Conservation (phyloP, 2,797 vertebrate species). For the Melopsittacus undulatus region DNA sequence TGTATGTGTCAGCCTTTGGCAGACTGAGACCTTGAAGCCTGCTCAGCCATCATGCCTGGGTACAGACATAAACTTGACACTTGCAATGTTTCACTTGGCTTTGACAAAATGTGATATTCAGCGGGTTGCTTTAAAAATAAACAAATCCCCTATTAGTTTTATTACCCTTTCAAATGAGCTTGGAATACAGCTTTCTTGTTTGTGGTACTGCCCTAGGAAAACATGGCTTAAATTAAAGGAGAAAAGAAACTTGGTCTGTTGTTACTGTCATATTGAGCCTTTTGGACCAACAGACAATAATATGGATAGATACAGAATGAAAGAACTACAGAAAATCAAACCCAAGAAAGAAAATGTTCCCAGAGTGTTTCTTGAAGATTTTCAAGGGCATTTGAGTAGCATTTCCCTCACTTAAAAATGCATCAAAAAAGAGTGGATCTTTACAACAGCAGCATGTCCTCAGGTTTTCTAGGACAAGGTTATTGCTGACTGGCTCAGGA, state of each 20-base stretch:
- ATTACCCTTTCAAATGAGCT: background rate
- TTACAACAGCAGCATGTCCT: background rate
- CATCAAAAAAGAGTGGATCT: conserved; percentile 13
- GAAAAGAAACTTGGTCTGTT: background rate
- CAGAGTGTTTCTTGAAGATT: background rate
- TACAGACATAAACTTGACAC: conserved; percentile 35
- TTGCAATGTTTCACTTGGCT: conserved; percentile 15
- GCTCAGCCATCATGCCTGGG: background rate
- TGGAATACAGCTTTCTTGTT: background rate
- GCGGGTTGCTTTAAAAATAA: conserved; percentile 16
- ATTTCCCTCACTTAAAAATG: conserved; percentile 12
- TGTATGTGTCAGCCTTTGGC: background rate
- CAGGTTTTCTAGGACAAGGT: background rate
- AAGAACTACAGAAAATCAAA: background rate
- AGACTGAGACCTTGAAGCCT: conserved; percentile 44
- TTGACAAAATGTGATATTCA: background rate
- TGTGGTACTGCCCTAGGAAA: background rate
- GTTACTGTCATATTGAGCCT: background rate
- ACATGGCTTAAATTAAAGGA: background rate
- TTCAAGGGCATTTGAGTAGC: conserved; percentile 13
- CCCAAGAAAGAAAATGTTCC: background rate
- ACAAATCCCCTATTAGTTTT: background rate
- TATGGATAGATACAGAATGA: background rate
- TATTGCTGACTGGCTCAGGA: background rate
- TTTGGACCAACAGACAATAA: background rate